Evolutionary conservation across 2,888 invertebrate species (phyloP).

Genomic region (Ichneumoninae sp.): DNA sequence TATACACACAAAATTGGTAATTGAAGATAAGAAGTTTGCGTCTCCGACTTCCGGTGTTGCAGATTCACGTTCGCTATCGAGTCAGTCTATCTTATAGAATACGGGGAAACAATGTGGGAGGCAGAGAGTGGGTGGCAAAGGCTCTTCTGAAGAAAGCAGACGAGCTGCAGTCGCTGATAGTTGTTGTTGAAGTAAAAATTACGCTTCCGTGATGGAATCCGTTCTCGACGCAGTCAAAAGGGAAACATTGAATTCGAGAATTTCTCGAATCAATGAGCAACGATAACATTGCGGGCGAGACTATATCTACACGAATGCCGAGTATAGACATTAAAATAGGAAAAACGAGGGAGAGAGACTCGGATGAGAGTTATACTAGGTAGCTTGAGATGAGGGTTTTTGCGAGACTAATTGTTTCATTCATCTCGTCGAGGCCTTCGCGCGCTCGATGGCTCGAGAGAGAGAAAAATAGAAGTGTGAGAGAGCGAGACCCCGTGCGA

Average conservation of each 20-base stretch:
- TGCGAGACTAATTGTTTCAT: constrained; percentile 62
- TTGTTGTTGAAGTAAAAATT: constrained; percentile 19
- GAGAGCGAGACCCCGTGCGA: constrained; percentile 13
- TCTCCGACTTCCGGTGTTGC: not conserved
- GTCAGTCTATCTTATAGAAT: not conserved
- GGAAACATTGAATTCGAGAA: constrained; percentile 21
- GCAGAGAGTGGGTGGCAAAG: constrained; percentile 12
- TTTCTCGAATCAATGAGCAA: constrained; percentile 41
- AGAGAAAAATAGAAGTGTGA: constrained; percentile 24
- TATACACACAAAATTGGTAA: not conserved
- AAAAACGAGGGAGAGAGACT: constrained; percentile 21
- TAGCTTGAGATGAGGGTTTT: constrained; percentile 24
- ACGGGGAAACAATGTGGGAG: constrained; percentile 3
- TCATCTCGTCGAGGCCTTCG: constrained; percentile 52
- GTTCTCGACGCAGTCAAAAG: not conserved
- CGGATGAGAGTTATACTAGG: not conserved
- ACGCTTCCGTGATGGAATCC: not conserved
- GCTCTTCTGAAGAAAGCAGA: constrained; percentile 10
- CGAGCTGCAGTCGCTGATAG: not conserved
- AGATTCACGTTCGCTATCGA: not conserved
- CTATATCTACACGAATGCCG: not conserved
- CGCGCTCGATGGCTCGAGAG: constrained; percentile 51
- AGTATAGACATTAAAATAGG: not conserved
- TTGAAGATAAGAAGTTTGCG: not conserved
- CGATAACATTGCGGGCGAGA: constrained; percentile 29